Base-by-base conservation (phyloP, 2,888 invertebrate species). In the Oscheius sp. region DNA sequence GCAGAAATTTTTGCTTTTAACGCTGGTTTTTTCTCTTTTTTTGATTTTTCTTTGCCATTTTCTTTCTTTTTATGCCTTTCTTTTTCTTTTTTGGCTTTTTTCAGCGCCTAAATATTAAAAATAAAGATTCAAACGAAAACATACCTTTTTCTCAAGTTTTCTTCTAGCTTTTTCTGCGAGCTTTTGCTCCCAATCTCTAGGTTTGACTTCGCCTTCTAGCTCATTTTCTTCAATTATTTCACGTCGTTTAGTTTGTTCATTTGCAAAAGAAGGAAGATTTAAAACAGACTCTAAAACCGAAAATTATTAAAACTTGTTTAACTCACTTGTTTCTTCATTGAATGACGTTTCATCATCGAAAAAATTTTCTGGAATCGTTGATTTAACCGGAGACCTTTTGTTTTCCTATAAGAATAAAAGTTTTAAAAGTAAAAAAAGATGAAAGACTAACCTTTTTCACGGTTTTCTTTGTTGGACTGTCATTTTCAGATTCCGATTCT, bases 161-260 rank as follows among this genome's bases (percentile, higher is more conserved):
- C 50, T 64, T 37, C 39, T 67, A 17, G 50, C 52, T 48, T 78
- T 73, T 37, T 79, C 74, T 2, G 80, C 80, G 25, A 80, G 23
- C 37, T 78, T 68, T 37, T 71, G 69, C 42, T 81, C 81, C 81
- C 81, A 81, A 3, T 77, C 73, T 66, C 78, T 78, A 15, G 75
- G 75, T 39, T 81, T 76, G 20, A 78, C 78, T 8, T 74, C 70
- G 12, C 79, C 81, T 58, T 81, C 81, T 5, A 81, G 63, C 15
- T 71, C 78, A n/a, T 72, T 76, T 61, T 80, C 78, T 33, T 64
- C 71, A 8, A 58, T 50, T 12, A 17, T 52, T 3, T n/a, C 61
- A 17, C 31, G 27, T 27, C 27, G 39, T 25, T 2, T 12, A 8
- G 15, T 5, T 27, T 1, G 0, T 25, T 10, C 27, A 27, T 29